Evolutionary conservation across 64 coral and sea anemone species (phyloP).

Genomic region (Trachythela sp.): DNA sequence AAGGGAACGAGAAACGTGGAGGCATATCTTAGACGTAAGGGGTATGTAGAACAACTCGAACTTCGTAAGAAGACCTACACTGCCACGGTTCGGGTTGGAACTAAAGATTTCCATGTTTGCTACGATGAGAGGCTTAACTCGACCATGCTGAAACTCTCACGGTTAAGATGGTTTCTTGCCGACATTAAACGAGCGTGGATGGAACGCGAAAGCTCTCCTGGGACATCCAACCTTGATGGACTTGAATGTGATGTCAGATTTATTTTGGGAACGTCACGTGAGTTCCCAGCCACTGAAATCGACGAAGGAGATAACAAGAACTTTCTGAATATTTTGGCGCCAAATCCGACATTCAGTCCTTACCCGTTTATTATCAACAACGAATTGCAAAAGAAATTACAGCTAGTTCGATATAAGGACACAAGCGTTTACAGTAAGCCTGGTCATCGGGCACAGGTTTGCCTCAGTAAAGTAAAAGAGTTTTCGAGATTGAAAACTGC

Average conservation of each 20-base stretch:
- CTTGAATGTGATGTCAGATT: conserved; percentile 2
- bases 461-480: not conserved
- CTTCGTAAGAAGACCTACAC: not conserved
- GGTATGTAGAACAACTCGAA: not conserved
- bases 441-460: not conserved
- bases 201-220: not conserved
- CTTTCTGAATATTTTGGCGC: not conserved
- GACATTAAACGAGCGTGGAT: conserved; percentile 4
- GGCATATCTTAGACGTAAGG: not conserved
- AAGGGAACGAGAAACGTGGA: not conserved
- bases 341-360: not conserved
- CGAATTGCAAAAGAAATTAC: not conserved
- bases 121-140: not conserved
- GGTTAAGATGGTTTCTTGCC: conserved; percentile 9
- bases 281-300: not conserved
- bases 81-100: not conserved
- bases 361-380: not conserved
- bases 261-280: conserved; percentile 20
- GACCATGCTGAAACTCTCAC: not conserved
- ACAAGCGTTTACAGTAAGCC: not conserved
- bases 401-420: not conserved
- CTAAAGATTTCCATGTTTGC: not conserved
- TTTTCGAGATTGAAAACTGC: not conserved
- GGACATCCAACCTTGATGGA: not conserved
- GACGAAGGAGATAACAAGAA: not conserved